Evolutionary conservation across 37 sponge, comb jelly and placozoan species (phyloP).

Genomic region (Spongilla lacustris): DNA sequence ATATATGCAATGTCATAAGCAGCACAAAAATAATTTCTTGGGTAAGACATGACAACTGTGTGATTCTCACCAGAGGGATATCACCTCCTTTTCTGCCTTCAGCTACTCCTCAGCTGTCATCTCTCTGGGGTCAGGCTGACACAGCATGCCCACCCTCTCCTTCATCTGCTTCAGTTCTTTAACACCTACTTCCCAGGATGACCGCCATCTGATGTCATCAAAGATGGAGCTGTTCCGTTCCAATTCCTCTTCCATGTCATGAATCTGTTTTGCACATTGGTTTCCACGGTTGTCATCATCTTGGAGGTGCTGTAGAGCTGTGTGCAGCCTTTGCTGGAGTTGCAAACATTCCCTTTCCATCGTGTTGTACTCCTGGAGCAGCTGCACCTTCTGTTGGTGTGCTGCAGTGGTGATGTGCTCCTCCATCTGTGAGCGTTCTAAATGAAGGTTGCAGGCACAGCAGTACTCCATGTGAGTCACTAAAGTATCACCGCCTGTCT

Average conservation of each 20-base stretch:
- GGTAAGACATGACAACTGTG: too few relatives aligned
- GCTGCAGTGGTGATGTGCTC: not conserved
- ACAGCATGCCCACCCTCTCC: not conserved
- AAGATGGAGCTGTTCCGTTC: not conserved
- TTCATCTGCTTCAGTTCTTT: not conserved
- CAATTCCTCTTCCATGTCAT: not conserved
- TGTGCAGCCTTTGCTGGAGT: not conserved
- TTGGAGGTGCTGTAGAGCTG: not conserved
- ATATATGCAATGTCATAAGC: too few relatives aligned
- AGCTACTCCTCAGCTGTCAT: not conserved
- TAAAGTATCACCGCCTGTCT: not conserved
- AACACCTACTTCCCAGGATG: not conserved
- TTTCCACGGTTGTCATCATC: not conserved
- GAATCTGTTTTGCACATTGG: not conserved
- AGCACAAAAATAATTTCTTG: too few relatives aligned
- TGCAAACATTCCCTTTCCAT: not conserved
- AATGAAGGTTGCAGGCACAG: not conserved
- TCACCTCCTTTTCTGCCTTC: not conserved
- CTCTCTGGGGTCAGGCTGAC: too few relatives aligned
- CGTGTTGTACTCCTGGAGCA: not conserved
- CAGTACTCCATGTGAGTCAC: not conserved
- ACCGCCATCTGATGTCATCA: not conserved
- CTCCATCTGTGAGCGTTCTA: not conserved
- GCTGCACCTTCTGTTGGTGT: not conserved
- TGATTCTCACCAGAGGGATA: too few relatives aligned